Percentiles rank a stretch among this genome's conserved stretches.
phyloP scores from a whole-genome alignment of 2,797 vertebrate genomes.

The Pantherophis alleghaniensis region DNA sequence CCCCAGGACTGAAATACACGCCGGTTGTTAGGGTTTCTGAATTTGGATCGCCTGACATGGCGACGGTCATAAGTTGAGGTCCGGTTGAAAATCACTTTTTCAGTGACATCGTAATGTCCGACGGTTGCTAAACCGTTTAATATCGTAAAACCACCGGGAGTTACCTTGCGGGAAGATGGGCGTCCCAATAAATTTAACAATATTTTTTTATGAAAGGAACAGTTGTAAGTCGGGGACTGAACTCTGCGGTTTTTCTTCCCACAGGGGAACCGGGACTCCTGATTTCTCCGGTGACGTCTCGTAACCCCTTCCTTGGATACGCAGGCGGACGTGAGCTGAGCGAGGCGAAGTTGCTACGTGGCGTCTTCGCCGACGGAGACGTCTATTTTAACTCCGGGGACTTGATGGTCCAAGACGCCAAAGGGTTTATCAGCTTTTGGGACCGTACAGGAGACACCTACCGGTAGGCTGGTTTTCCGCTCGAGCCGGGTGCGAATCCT shows the following conservation, averaged over 20 bases:
- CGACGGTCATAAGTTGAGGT: no score
- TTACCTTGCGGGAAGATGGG: not conserved
- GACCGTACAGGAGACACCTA: conserved; percentile 72
- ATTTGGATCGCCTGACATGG: no score
- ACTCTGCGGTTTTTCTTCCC: rapidly evolving
- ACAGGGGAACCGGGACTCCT: conserved; percentile 69
- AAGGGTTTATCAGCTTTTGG: conserved; percentile 66
- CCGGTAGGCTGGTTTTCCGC: conserved; percentile 28
- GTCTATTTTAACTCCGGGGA: conserved; percentile 72
- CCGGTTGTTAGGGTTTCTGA: no score
- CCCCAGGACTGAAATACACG: no score
- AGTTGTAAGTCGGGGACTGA: not conserved
- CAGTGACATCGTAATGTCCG: not conserved
- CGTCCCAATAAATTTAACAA: rapidly evolving
- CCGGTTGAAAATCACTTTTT: no score
- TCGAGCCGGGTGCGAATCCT: not conserved
- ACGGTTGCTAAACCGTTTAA: not conserved
- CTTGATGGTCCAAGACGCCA: conserved; percentile 65
- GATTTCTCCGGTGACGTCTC: conserved; percentile 65
- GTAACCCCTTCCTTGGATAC: conserved; percentile 70
- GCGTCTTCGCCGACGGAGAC: conserved; percentile 63
- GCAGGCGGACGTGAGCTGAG: conserved; percentile 63
- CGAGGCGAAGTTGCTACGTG: conserved; percentile 63
- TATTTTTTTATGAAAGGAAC: not conserved
- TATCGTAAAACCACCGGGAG: not conserved